Percentiles rank a stretch among this genome's conserved stretches.
Evolutionary conservation across 2,113 vertebrate species (phyloP).

Genomic region (Strigops habroptila): DNA sequence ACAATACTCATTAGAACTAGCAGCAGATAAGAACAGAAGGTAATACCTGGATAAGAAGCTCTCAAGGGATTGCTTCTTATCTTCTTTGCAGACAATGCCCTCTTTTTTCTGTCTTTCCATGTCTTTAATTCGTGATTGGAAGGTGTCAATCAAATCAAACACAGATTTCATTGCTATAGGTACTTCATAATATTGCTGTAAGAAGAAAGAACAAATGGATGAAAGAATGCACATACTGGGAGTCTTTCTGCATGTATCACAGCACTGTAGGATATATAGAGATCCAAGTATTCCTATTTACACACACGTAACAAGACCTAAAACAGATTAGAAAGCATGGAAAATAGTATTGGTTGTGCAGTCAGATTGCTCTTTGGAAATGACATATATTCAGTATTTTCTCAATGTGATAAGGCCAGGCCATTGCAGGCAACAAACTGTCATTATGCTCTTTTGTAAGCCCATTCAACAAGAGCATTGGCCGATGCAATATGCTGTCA

Average conservation of each 20-base stretch:
- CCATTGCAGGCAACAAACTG: not conserved
- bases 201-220: not conserved
- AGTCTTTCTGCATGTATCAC: not conserved
- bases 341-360: not conserved
- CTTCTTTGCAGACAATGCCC: slow-evolving; percentile 91
- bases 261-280: not conserved
- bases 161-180: slow-evolving; percentile 97
- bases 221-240: not conserved
- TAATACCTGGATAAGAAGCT: slow-evolving; percentile 94
- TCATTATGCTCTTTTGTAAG: not conserved
- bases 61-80: slow-evolving; percentile 94
- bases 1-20: not conserved
- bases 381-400: not conserved
- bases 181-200: slow-evolving; percentile 95
- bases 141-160: slow-evolving; percentile 93
- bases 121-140: slow-evolving; percentile 94
- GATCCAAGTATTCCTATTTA: not conserved
- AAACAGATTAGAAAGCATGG: not conserved
- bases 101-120: slow-evolving; percentile 98
- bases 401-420: not conserved
- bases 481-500: not conserved
- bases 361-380: not conserved
- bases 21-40: not conserved
- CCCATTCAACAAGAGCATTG: not conserved
- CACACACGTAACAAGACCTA: not conserved